These are phyloP conservation scores for Mustela erminea DNA, from an alignment of 2,797 vertebrate species.

Conservation along the genomic window DNA sequence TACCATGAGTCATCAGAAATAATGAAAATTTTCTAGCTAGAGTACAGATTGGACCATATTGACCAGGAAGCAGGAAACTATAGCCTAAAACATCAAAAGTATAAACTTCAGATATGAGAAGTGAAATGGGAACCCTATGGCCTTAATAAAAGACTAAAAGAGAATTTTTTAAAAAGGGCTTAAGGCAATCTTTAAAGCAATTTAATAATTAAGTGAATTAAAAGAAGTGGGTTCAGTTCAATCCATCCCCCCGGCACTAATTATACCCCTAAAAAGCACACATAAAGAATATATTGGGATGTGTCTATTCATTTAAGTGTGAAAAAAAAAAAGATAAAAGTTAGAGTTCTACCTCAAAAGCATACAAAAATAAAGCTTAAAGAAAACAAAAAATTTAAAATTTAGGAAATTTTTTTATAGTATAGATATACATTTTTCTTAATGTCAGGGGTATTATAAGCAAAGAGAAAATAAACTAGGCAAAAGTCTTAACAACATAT, in stretches of 20 bases:
- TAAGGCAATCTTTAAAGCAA: neutral
- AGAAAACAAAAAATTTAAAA: neutral
- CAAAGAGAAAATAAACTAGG: neutral
- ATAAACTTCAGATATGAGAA: neutral
- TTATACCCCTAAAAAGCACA: neutral
- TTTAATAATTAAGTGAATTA: slow-evolving; percentile 10
- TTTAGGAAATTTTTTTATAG: neutral
- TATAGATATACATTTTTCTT: neutral
- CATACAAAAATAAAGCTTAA: neutral
- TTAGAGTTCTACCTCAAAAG: neutral
- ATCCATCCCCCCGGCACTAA: neutral
- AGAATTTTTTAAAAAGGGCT: neutral
- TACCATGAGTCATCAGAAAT: neutral
- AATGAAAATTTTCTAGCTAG: neutral
- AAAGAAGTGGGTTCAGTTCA: neutral
- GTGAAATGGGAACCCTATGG: neutral
- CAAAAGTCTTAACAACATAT: neutral
- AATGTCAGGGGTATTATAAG: neutral
- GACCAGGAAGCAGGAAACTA: neutral
- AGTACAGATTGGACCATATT: neutral
- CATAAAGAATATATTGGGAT: neutral
- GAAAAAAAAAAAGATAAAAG: neutral
- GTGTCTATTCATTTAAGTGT: neutral
- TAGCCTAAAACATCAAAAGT: neutral
- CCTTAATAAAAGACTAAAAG: neutral